phyloP scores from a whole-genome alignment of 2,888 invertebrate genomes.

The Rhamnusium bicolor region DNA sequence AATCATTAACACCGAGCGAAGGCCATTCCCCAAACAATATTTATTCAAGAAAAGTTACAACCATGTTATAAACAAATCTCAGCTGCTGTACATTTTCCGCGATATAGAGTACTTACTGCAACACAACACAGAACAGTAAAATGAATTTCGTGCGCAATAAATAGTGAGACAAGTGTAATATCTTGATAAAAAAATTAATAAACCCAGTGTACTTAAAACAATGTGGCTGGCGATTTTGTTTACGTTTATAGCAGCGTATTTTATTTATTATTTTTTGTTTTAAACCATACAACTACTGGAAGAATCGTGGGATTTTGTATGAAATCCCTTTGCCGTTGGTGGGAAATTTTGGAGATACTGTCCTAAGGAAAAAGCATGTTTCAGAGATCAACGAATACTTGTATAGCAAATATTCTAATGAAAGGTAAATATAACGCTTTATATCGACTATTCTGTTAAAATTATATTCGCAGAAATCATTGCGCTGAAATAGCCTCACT shows the following conservation, averaged over 20 bases:
- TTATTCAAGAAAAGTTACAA: constrained; percentile 17
- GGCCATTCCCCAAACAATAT: constrained; percentile 24
- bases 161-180: not conserved
- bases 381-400: constrained; percentile 9
- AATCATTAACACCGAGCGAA: constrained; percentile 27
- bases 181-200: not conserved
- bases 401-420: constrained; percentile 12
- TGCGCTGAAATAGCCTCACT: too few species aligned
- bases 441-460: too few species aligned
- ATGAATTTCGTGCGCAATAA: not conserved
- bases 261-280: constrained; percentile 27
- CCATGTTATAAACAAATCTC: constrained; percentile 18
- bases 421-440: constrained; percentile 21
- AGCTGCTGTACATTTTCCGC: not conserved
- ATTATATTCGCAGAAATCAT: too few species aligned
- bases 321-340: constrained; percentile 18
- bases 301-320: constrained; percentile 10
- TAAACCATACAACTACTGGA: constrained; percentile 29
- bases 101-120: not conserved
- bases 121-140: not conserved
- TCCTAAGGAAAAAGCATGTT: not conserved
- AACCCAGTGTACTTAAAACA: constrained; percentile 2
- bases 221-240: constrained; percentile 23
- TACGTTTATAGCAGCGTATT: constrained; percentile 2
- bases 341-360: constrained; percentile 6